Evolutionary conservation across 2,888 invertebrate genomes (phyloP), one percentile per base, ranked within the genome.

Genomic region (Silvanus unidentatus): DNA sequence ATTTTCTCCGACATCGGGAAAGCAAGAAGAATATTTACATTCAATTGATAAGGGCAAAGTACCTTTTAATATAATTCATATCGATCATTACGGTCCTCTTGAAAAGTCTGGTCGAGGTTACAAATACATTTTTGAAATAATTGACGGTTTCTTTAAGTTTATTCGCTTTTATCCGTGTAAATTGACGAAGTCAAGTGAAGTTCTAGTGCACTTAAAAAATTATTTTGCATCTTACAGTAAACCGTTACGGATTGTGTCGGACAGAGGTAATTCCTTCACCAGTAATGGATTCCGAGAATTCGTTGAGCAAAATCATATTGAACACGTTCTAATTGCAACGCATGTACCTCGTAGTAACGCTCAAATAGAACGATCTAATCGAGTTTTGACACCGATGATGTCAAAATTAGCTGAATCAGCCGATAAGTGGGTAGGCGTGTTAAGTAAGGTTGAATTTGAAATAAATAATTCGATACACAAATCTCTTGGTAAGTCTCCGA

Each of bases 351-450:
- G 28, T 11, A 13, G n/a, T 8, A 40, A 40, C 30, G 40, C 30
- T 11, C 40, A 40, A 13, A 40, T 40, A 10, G 40, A 40, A 40
- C 27, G 40, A 12, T 9, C 5, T 29, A 40, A 40, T 29, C 27
- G 40, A n/a, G 29, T 9, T 11, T 10, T 40, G 9, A 40, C 40
- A 10, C 40, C 28, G 4, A 40, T 40, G 32, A 8, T 36, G 4
- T 47, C 54, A n/a, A 59, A 58, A 43, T 29, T 55, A 9, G 42
- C 42, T n/a, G 48, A 47, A 1, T 16, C 27, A 2, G 42, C 47
- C 8, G 44, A 45, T 14, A 54, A 49, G 46, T 58, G 59, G 57
- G 51, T 51, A 16, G 28, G 38, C 10, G 42, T 40, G 1, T 39
- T 58, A 5, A 10, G 10, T 5, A 15, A 43, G 11, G 39, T 47